Evolutionary conservation across 2,797 vertebrate species (phyloP).

Genomic region (Pogonophryne albipinna): DNA sequence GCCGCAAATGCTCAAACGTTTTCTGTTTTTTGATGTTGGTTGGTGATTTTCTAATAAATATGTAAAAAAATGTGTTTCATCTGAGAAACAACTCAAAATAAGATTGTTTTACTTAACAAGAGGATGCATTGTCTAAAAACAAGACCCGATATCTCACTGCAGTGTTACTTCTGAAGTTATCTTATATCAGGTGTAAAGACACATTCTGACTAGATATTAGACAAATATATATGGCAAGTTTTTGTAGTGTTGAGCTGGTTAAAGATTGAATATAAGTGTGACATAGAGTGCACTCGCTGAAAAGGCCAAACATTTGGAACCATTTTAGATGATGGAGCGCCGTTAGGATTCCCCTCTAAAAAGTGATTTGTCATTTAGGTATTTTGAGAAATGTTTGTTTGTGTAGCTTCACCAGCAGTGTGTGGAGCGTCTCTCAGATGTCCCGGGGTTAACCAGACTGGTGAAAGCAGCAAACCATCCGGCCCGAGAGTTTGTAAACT

Average conservation of each 20-base stretch:
- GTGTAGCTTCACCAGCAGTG: conserved; percentile 36
- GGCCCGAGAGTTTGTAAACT: conserved; percentile 84
- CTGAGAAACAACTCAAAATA: no score
- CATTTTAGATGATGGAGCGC: background rate
- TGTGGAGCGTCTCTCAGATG: conserved; percentile 60
- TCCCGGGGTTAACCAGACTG: conserved; percentile 77
- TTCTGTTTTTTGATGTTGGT: no score
- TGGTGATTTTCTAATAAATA: no score
- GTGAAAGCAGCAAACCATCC: conserved; percentile 79
- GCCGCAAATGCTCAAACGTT: no score
- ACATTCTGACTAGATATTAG: no score
- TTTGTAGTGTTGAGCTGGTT: background rate
- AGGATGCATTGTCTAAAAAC: no score
- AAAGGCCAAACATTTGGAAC: conserved; percentile 42
- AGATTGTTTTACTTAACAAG: no score
- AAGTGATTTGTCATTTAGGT: conserved; percentile 14
- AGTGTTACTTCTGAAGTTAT: no score
- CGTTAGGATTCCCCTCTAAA: background rate
- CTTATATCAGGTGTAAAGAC: no score
- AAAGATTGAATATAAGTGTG: conserved; percentile 26
- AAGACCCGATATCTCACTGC: no score
- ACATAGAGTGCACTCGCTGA: conserved; percentile 19
- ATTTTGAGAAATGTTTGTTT: conserved; percentile 40
- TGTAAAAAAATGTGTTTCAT: no score
- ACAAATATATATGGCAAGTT: no score